Base-by-base conservation (phyloP, 2,113 vertebrate genomes). In the Neodon shergylaensis region DNA sequence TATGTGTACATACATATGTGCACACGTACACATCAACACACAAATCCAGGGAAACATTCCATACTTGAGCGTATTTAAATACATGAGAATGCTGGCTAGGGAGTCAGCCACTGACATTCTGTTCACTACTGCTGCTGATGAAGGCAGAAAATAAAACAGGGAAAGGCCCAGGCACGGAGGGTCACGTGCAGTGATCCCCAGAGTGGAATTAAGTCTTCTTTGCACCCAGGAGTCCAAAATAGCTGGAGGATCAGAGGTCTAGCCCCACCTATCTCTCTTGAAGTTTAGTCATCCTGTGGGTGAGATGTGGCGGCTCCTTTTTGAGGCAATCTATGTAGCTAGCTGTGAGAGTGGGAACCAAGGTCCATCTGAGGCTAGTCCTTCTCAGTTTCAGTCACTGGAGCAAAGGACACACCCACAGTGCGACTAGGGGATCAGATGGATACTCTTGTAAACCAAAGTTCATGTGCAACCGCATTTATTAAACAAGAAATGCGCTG, bases 201-300 rank as follows among this genome's bases (percentile, higher is more conserved):
- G 26, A 81, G n/a, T 68, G 24, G 39, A 2, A 94, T 70, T 77
- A 95, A 73, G 39, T 73, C 61, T 28, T 85, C 39, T 93, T 96
- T 85, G 70, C 14, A 66, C 12, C 81, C 78, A 39, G 36, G 94
- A 0, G 49, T 92, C 36, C 10, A 65, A 94, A 36, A 73, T 17
- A 58, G 14, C 2, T 19, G 61, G 52, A 90, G 63, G 79, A n/a
- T 22, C 6, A 84, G 42, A 44, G 72, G 61, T n/a, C 12, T 79
- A 94, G 66, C 65, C 7, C 49, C 16, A 17, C 28, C 47, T 93
- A 82, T 73, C 88, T 90, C 28, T 88, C 54, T 90, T 36, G 2
- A 91, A 33, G 10, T 26, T 68, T 89, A 89, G 92, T 63, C 77
- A 44, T 54, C 44, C 52, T 13, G n/a, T 47, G 74, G 74, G 84